Evolutionary conservation across 2,113 vertebrate genomes (phyloP).

Genomic region (Oxygymnocypris stewartii): DNA sequence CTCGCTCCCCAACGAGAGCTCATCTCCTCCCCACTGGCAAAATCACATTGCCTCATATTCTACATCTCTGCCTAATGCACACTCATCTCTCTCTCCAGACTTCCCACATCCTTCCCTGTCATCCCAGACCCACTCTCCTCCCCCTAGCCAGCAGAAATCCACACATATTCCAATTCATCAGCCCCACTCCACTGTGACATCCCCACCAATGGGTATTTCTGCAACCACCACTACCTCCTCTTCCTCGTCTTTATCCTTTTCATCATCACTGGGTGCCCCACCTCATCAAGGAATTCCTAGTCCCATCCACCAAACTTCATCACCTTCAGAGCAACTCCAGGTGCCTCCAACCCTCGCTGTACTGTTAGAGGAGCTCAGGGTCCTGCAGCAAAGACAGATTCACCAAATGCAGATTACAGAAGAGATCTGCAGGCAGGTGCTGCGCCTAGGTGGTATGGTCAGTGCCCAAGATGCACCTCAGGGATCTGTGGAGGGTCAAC

Average conservation of each 20-base stretch:
- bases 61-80: conserved; percentile 75
- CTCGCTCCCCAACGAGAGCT: conserved; percentile 78
- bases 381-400: conserved; percentile 89
- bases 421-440: conserved; percentile 88
- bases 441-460: conserved; percentile 80
- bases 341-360: conserved; percentile 78
- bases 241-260: conserved; percentile 69
- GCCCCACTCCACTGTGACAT: conserved; percentile 76
- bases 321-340: conserved; percentile 67
- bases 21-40: conserved; percentile 77
- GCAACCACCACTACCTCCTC: conserved; percentile 77
- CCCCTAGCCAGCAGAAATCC: conserved; percentile 66
- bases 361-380: conserved; percentile 86
- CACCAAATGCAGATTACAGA: conserved; percentile 95
- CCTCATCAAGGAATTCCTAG: conserved; percentile 68
- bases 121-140: conserved; percentile 75
- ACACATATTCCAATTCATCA: conserved; percentile 55
- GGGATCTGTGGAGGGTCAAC: conserved; percentile 58
- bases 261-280: conserved; percentile 65
- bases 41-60: conserved; percentile 74
- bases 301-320: conserved; percentile 72
- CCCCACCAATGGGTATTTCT: conserved; percentile 76
- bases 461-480: conserved; percentile 74
- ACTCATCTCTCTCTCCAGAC: conserved; percentile 80
- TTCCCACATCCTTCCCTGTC: conserved; percentile 78